A percentile compares a stretch with the other conserved stretches of the same genome.
These are phyloP conservation scores for Tragulus kanchil DNA, from an alignment of 2,113 vertebrate species.

Conservation along the genomic window DNA sequence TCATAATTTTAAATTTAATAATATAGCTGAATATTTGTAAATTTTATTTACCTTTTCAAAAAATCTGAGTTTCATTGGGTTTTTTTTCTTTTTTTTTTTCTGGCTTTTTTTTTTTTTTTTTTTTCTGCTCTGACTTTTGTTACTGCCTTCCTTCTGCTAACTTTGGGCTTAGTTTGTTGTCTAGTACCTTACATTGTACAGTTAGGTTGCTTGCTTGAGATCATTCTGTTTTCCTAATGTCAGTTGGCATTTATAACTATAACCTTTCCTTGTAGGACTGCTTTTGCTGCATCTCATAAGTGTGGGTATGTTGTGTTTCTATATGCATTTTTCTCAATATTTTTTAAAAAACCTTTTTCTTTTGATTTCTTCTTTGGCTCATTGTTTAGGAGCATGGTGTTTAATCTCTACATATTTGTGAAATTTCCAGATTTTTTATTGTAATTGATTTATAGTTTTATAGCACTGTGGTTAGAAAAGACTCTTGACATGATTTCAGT, in stretches of 20 bases:
- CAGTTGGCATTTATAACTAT: background rate
- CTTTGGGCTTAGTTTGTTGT: background rate
- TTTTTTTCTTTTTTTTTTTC: background rate
- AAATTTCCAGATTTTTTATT: background rate
- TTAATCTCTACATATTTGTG: background rate
- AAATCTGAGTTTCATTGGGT: background rate
- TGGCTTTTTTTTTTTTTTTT: background rate
- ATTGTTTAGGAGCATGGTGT: background rate
- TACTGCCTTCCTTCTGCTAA: background rate
- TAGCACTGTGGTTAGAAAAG: background rate
- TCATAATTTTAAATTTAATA: background rate
- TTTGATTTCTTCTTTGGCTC: background rate
- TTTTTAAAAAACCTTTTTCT: background rate
- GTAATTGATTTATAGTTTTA: background rate
- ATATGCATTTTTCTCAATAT: background rate
- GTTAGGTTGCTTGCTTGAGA: background rate
- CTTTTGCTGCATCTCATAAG: background rate
- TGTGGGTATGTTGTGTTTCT: background rate
- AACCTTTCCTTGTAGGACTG: background rate
- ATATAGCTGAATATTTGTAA: background rate
- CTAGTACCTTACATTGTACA: background rate
- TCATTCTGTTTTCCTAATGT: background rate
- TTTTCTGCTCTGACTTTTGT: background rate
- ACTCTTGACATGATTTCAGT: background rate
- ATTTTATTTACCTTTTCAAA: background rate